Conservation (phyloP, 2,888 invertebrate species). For the Neelides folsomi region DNA sequence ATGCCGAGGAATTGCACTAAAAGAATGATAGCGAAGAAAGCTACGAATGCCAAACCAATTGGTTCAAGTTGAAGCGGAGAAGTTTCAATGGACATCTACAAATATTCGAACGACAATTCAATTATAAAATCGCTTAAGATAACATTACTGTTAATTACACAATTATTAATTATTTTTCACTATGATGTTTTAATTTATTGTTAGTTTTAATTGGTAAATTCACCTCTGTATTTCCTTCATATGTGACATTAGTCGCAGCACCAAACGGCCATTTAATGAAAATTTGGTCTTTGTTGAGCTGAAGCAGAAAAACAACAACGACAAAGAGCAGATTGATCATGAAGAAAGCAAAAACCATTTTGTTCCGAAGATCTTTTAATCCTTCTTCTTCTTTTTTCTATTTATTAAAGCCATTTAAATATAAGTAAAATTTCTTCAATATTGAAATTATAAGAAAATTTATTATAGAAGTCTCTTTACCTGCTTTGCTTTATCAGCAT, state of each 20-base stretch:
- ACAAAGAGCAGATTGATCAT: slow-evolving; percentile 47
- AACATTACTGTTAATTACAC: no score
- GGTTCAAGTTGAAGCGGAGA: slow-evolving; percentile 37
- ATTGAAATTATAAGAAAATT: background rate
- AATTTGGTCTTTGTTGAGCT: slow-evolving; percentile 41
- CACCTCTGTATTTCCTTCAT: slow-evolving; percentile 6
- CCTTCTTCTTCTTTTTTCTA: slow-evolving; percentile 33
- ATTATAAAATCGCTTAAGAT: no score
- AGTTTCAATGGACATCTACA: no score
- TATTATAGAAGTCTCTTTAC: slow-evolving; percentile 10
- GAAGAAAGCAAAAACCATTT: slow-evolving; percentile 40
- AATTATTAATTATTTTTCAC: no score
- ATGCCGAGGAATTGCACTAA: slow-evolving; percentile 27
- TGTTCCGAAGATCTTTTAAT: slow-evolving; percentile 41
- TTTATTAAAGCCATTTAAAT: background rate
- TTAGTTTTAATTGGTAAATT: no score
- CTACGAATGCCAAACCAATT: slow-evolving; percentile 36
- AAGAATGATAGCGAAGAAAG: slow-evolving; percentile 24
- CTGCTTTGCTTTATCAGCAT: slow-evolving; percentile 36
- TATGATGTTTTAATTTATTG: no score
- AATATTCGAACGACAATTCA: no score
- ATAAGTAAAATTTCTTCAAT: background rate
- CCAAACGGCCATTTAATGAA: slow-evolving; percentile 40
- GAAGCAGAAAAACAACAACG: slow-evolving; percentile 43
- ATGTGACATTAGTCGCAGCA: slow-evolving; percentile 34